Evolutionary conservation across 35 echinoderm and acorn worm species (phyloP).

Genomic region (Hemicentrotus pulcherrimus): DNA sequence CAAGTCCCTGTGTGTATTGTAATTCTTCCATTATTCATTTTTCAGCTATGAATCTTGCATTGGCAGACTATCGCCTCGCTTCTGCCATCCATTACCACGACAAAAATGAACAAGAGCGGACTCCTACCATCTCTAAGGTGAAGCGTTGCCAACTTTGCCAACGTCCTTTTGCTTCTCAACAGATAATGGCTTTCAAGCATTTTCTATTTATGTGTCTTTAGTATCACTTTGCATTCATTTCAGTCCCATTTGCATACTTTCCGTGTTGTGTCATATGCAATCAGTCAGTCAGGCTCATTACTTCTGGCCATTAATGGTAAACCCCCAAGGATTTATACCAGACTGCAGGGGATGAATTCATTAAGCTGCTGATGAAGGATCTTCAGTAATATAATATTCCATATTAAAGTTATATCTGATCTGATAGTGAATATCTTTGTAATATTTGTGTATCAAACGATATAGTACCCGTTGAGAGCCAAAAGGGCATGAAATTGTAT

Average conservation of each 20-base stretch:
- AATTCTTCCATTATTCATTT: neutral
- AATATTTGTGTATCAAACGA: neutral
- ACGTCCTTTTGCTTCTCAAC: neutral
- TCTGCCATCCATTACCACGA: neutral
- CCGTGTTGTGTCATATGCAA: neutral
- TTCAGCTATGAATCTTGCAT: neutral
- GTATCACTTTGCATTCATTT: neutral
- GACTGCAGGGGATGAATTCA: neutral
- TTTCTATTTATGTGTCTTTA: neutral
- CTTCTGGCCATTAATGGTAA: neutral
- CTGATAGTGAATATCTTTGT: neutral
- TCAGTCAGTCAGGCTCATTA: neutral
- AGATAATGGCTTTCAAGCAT: neutral
- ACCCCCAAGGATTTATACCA: neutral
- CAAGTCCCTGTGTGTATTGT: neutral
- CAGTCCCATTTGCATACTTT: neutral
- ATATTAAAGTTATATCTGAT: neutral
- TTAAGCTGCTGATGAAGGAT: neutral
- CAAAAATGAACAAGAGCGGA: neutral
- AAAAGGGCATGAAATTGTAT: too few relatives aligned
- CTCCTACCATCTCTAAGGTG: neutral
- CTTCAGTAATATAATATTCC: neutral
- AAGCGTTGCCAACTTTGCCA: neutral
- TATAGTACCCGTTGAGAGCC: neutral
- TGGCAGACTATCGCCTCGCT: neutral